Percentiles rank a stretch among this genome's conserved stretches.
Conservation (phyloP, 2,797 vertebrate genomes). For the Eptatretus atami region DNA sequence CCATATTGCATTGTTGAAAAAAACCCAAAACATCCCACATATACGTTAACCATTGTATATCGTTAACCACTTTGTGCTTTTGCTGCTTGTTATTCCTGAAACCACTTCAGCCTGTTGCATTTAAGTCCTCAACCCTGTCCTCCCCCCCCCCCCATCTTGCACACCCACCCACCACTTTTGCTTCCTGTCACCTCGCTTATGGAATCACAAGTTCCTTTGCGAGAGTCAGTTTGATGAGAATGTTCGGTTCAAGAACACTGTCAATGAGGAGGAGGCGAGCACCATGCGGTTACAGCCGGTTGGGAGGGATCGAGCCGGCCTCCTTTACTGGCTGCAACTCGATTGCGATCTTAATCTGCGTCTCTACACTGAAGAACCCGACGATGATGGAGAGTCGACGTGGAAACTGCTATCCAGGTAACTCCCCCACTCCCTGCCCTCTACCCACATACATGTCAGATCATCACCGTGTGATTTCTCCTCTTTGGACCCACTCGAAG, state of each 20-base stretch:
- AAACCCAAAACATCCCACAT: too few relatives aligned
- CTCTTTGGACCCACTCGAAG: too few relatives aligned
- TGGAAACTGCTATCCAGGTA: neutral
- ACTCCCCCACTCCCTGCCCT: neutral
- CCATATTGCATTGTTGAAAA: too few relatives aligned
- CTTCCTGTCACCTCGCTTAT: neutral
- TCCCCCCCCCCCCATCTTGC: neutral
- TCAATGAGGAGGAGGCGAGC: neutral
- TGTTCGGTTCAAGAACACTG: constrained; percentile 2
- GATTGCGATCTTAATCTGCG: neutral
- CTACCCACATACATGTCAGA: neutral
- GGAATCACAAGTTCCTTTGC: neutral
- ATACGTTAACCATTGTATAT: too few relatives aligned
- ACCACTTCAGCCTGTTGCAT: too few relatives aligned
- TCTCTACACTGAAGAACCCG: constrained; percentile 1
- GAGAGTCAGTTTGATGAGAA: constrained; percentile 3
- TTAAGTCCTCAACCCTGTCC: neutral
- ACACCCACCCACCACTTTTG: neutral
- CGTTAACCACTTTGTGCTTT: too few relatives aligned
- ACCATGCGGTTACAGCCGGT: neutral
- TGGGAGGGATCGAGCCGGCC: neutral
- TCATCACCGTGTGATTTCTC: too few relatives aligned
- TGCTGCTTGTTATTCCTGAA: too few relatives aligned
- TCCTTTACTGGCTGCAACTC: neutral
- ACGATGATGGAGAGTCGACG: neutral